A percentile compares a stretch with the other conserved stretches of the same genome.
phyloP scores from a whole-genome alignment of 2,888 invertebrate genomes.

The Autographa gamma region DNA sequence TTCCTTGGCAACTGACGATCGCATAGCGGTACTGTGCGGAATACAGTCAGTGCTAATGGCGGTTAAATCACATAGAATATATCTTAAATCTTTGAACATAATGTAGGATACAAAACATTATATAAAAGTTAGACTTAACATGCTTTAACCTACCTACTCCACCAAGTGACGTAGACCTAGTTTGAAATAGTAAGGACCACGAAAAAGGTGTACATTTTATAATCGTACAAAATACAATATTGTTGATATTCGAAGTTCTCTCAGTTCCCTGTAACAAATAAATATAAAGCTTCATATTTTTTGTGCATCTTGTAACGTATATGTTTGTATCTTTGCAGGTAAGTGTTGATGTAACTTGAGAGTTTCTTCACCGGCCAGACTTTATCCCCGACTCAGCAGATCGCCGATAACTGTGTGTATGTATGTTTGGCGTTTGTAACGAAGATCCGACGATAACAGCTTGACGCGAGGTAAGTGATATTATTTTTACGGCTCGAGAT shows the following conservation, averaged over 20 bases:
- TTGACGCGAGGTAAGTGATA: constrained; percentile 58
- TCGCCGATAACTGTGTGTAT: constrained; percentile 37
- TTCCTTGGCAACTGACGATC: background rate
- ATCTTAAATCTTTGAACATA: too few species aligned
- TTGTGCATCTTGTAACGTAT: constrained; percentile 67
- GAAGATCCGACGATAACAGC: constrained; percentile 48
- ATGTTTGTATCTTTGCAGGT: constrained; percentile 84
- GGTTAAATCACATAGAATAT: too few species aligned
- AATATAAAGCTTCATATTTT: constrained; percentile 36
- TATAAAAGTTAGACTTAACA: too few species aligned
- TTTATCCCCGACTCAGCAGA: constrained; percentile 31
- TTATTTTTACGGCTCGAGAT: constrained; percentile 41
- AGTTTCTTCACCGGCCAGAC: constrained; percentile 50
- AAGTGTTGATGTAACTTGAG: constrained; percentile 81
- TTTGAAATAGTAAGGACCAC: too few species aligned
- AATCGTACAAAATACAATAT: background rate
- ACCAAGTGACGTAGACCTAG: too few species aligned
- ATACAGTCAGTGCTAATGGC: background rate
- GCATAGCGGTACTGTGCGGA: background rate
- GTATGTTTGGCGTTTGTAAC: constrained; percentile 30
- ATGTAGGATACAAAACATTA: too few species aligned
- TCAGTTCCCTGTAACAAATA: constrained; percentile 52
- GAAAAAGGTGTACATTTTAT: background rate
- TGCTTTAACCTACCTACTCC: too few species aligned
- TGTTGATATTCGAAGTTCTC: constrained; percentile 47